Conservation (phyloP, 2,888 invertebrate species). For the Sminthurides aquaticus region DNA sequence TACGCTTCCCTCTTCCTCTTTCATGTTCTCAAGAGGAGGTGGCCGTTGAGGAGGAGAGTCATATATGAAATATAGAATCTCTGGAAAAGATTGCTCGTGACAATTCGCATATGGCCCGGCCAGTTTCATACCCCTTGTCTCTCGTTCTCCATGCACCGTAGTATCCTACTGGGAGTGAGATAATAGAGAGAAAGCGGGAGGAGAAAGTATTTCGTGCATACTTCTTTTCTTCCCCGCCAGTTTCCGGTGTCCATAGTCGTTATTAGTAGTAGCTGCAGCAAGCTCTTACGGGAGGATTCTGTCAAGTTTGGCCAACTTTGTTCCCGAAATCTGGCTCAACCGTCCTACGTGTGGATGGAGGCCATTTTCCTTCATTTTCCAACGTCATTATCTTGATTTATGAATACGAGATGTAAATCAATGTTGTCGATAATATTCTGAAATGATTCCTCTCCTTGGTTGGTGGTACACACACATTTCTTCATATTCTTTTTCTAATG, state of each 20-base stretch:
- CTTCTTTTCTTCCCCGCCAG: not conserved
- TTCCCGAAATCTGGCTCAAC: not conserved
- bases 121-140: too few relatives aligned
- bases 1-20: not conserved
- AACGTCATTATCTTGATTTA: slow-evolving; percentile 3
- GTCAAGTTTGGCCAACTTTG: not conserved
- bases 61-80: not conserved
- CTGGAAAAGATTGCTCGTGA: not conserved
- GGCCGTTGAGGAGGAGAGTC: not conserved
- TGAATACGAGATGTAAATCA: slow-evolving; percentile 7
- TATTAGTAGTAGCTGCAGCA: not conserved
- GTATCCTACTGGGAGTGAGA: too few relatives aligned
- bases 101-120: not conserved
- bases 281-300: too few relatives aligned
- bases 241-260: not conserved
- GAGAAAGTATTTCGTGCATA: not conserved
- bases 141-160: too few relatives aligned
- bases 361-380: not conserved
- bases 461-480: too few relatives aligned
- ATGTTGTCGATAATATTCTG: not conserved
- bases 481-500: too few relatives aligned
- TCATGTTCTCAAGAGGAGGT: not conserved
- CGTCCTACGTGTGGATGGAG: not conserved
- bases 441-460: too few relatives aligned
- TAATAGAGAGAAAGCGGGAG: not conserved